Conservation (phyloP, 2,888 invertebrate genomes). For the Dioctria rufipes region DNA sequence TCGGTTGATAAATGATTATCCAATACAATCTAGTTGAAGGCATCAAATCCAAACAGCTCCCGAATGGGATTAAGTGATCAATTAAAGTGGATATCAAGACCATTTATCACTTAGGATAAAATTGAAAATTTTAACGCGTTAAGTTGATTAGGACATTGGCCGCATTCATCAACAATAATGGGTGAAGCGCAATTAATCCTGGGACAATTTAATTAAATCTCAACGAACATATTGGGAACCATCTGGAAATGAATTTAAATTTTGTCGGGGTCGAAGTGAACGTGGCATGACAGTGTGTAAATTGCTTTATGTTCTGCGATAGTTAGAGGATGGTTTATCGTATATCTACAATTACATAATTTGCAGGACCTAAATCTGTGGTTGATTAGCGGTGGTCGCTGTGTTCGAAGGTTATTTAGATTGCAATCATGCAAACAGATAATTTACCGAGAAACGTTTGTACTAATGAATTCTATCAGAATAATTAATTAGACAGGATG, state of each 20-base stretch:
- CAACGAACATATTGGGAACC: constrained; percentile 10
- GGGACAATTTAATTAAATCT: constrained; percentile 47
- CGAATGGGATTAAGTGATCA: constrained; percentile 35
- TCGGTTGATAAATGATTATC: constrained; percentile 36
- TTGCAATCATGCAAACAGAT: constrained; percentile 3
- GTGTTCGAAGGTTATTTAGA: constrained; percentile 31
- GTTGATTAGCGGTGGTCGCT: constrained; percentile 29
- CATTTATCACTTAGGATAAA: constrained; percentile 37
- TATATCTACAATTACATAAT: constrained; percentile 18
- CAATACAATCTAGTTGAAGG: background rate
- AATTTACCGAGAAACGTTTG: constrained; percentile 18
- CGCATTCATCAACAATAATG: constrained; percentile 43
- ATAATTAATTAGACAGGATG: constrained; percentile 2
- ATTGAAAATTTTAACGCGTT: constrained; percentile 48
- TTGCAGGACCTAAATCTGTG: constrained; percentile 34
- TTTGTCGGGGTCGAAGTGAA: constrained; percentile 14
- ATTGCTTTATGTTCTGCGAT: constrained; percentile 38
- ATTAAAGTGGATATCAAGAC: constrained; percentile 47
- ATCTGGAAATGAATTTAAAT: constrained; percentile 36
- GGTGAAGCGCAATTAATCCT: constrained; percentile 47
- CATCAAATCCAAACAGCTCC: background rate
- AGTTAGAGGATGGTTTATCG: constrained; percentile 16
- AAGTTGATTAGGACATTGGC: constrained; percentile 47
- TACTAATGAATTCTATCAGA: constrained; percentile 56
- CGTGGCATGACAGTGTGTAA: background rate